Base-by-base conservation (phyloP, 2,888 invertebrate species). In the Drosophila antonietae region DNA sequence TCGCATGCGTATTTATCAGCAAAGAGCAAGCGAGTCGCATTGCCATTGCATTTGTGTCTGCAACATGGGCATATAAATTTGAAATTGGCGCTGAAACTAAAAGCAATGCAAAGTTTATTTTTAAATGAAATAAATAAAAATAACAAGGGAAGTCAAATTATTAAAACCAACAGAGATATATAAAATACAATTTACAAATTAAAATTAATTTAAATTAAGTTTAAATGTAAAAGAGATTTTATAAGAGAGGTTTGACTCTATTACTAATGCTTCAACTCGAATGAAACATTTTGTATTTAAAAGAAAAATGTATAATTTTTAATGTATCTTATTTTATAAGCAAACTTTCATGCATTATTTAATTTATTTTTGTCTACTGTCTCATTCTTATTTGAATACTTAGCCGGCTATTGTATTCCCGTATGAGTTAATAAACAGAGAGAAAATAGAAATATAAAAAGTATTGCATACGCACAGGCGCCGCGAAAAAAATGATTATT, bases 381-480 rank as follows among this genome's bases (percentile, higher is more conserved):
- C 23, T 23, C 4, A 23, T 23, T 23, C 23, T 23, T 23, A 23
- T 20, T 20, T 20, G 20, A 20, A 20, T 2, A 20, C 2, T 20
- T 20, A 20, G 20, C 2, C 2, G 20, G 20, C 2, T 20, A 20
- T 20, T 20, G 20, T 20, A 2, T 20, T 20, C 2, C 20, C 20
- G 20, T 20, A 20, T 20, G 20, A 20, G 20, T 20, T 20, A 20
- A 20, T 20, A 20, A 20, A 20, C 2, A 20, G 23, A 23, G 23
- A 23, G 4, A 23, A 23, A 23, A 23, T 23, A 23, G 3, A 23
- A 62, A 44, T 5, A 51, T 14, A 37, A 75, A 70, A 69, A 49
- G 14, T 43, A 47, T 75, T 80, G 80, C 80, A 80, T 82, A 75
- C 46, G 64, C 57, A 61, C 55, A 23, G 68, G 71, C 64, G 65